Conservation (phyloP, 2,797 vertebrate genomes). For the Manis pentadactyla region DNA sequence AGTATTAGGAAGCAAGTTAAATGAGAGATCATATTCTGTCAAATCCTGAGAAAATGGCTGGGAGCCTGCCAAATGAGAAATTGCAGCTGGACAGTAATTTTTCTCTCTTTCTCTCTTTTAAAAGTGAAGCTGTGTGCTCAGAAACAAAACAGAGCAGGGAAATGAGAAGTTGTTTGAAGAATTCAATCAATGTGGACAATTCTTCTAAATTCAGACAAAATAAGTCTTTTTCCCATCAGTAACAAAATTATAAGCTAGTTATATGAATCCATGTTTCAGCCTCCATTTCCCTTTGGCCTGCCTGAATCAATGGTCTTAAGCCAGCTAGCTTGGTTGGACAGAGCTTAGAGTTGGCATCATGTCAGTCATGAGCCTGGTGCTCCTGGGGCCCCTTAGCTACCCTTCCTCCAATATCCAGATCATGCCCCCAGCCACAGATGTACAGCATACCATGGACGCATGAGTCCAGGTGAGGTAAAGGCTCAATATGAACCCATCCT, state of each 20-base stretch:
- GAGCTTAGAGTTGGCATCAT: neutral
- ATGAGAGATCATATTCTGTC: slow-evolving; percentile 76
- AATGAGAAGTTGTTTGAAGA: slow-evolving; percentile 61
- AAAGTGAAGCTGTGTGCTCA: slow-evolving; percentile 47
- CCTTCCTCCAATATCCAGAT: neutral
- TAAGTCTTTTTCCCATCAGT: neutral
- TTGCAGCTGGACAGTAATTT: slow-evolving; percentile 67
- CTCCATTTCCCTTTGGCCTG: neutral
- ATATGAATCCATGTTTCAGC: slow-evolving; percentile 18
- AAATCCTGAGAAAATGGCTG: slow-evolving; percentile 73
- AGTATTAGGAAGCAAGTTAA: slow-evolving; percentile 71
- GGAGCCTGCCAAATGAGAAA: slow-evolving; percentile 71
- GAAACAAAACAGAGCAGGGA: slow-evolving; percentile 63
- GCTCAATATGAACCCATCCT: neutral
- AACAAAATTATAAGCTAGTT: slow-evolving; percentile 62
- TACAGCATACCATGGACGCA: neutral
- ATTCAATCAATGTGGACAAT: slow-evolving; percentile 70
- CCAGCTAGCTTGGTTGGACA: neutral
- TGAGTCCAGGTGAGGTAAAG: neutral
- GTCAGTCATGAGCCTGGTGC: neutral
- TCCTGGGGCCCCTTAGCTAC: neutral
- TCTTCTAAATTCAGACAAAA: slow-evolving; percentile 71
- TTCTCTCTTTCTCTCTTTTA: slow-evolving; percentile 58
- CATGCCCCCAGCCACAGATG: neutral
- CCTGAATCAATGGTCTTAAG: neutral